Conservation (phyloP, 2,888 invertebrate species). For the Drosophila anomalata region DNA sequence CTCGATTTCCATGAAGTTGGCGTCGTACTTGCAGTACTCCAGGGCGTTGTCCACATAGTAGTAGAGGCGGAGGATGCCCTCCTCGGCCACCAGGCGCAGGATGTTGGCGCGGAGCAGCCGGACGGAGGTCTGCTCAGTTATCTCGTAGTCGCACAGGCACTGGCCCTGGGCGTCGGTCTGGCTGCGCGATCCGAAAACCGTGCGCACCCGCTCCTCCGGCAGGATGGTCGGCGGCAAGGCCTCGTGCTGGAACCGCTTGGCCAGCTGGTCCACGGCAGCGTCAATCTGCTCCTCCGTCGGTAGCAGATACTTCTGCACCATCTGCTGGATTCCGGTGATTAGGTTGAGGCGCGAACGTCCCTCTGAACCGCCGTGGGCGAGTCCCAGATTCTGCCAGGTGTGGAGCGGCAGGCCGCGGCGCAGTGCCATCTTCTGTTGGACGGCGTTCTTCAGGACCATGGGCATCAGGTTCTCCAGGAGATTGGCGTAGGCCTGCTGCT, state of each 20-base stretch:
- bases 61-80: conserved; percentile 87
- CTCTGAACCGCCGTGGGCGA: conserved; percentile 86
- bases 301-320: conserved; percentile 33
- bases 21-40: conserved; percentile 92
- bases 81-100: conserved; percentile 87
- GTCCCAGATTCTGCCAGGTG: conserved; percentile 90
- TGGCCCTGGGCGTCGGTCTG: conserved; percentile 86
- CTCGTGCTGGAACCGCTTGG: conserved; percentile 92
- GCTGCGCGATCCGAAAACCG: conserved; percentile 90
- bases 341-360: conserved; percentile 85
- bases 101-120: conserved; percentile 86
- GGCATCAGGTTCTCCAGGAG: conserved; percentile 92
- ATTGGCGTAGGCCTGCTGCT: conserved; percentile 95
- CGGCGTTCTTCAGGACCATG: conserved; percentile 89
- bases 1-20: conserved; percentile 90
- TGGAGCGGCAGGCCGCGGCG: conserved; percentile 92
- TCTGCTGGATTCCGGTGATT: conserved; percentile 67
- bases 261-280: conserved; percentile 93
- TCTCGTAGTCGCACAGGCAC: conserved; percentile 71
- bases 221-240: conserved; percentile 93
- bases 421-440: conserved; percentile 88
- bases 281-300: conserved; percentile 86
- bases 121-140: conserved; percentile 85
- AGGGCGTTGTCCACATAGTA: conserved; percentile 93
- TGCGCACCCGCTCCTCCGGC: conserved; percentile 87